Conservation (phyloP, 2,113 vertebrate genomes). For the Genyomyrus donnyi region DNA sequence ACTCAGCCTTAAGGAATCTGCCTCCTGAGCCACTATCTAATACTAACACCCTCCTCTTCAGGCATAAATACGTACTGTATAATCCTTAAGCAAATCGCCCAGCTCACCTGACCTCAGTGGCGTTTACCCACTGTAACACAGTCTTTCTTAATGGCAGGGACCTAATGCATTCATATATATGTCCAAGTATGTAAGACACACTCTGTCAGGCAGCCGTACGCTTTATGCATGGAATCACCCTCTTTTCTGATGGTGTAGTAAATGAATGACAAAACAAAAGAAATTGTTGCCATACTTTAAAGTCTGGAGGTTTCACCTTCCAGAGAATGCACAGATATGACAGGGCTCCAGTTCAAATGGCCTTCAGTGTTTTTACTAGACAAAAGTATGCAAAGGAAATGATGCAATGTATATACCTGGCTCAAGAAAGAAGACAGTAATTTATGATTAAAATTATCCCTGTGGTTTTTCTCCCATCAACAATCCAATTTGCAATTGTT, state of each 20-base stretch:
- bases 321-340: slow-evolving; percentile 23
- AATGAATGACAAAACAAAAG: neutral
- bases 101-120: slow-evolving; percentile 20
- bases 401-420: neutral
- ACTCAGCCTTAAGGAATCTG: slow-evolving; percentile 67
- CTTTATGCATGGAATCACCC: neutral
- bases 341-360: slow-evolving; percentile 21
- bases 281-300: neutral
- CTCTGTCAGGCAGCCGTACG: neutral
- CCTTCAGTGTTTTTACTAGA: slow-evolving; percentile 5
- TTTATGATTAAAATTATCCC: neutral
- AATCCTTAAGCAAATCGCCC: neutral
- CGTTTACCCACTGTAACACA: slow-evolving; percentile 34
- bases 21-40: neutral
- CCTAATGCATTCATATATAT: no score
- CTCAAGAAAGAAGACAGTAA: neutral
- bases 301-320: neutral
- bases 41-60: neutral
- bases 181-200: neutral
- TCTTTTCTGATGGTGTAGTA: neutral
- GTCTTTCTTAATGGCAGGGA: neutral
- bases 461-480: slow-evolving; percentile 16
- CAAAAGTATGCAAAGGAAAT: neutral
- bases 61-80: neutral
- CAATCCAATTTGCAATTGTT: slow-evolving; percentile 19